Conservation (phyloP, 1,140 invertebrate genomes). For the Leucophenga varia region DNA sequence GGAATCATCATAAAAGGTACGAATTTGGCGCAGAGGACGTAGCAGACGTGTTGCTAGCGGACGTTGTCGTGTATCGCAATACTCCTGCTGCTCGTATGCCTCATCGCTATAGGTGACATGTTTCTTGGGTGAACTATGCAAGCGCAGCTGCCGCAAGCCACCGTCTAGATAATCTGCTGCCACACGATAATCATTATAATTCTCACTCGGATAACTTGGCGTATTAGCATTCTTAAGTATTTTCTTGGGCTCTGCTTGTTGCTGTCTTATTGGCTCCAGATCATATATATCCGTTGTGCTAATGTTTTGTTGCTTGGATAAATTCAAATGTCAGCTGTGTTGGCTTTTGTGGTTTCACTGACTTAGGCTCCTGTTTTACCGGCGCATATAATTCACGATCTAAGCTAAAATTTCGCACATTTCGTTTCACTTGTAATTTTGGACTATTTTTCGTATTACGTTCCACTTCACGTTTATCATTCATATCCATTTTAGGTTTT, state of each 20-base stretch:
- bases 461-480: conserved; percentile 48
- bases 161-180: conserved; percentile 26
- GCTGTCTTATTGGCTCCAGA: no score
- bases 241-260: conserved; percentile 26
- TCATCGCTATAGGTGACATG: conserved; percentile 48
- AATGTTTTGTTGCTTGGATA: no score
- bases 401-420: conserved; percentile 38
- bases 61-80: no score
- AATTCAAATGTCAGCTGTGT: no score
- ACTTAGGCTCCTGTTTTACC: no score
- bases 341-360: no score
- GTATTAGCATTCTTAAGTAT: conserved; percentile 29
- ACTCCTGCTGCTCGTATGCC: conserved; percentile 22
- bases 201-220: conserved; percentile 7
- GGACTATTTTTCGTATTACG: conserved; percentile 48
- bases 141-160: conserved; percentile 27
- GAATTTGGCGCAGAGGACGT: no score
- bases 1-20: conserved; percentile 30
- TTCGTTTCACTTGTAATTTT: conserved; percentile 45
- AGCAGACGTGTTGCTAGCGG: conserved; percentile 1
- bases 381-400: no score
- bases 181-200: background rate
- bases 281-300: no score
- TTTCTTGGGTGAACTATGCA: conserved; percentile 33
- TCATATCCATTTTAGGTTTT: conserved; percentile 46